phyloP scores from a whole-genome alignment of 2,797 vertebrate genomes.

The Crossoptilon crossoptilon region DNA sequence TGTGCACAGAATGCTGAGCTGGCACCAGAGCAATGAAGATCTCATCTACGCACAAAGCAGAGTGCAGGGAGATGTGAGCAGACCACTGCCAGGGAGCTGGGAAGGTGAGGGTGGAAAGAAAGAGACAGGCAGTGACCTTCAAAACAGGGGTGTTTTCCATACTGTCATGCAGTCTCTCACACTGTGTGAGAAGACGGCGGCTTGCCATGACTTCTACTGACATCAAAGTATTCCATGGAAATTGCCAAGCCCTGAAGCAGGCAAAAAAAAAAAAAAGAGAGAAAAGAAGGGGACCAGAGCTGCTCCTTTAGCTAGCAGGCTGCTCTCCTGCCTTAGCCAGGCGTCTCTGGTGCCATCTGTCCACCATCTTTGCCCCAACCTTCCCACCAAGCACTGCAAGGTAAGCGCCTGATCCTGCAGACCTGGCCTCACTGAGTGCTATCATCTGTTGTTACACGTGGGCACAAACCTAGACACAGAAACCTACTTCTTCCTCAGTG shows the following conservation, averaged over 20 bases:
- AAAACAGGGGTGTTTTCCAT: neutral
- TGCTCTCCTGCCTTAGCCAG: neutral
- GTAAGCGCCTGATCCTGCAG: neutral
- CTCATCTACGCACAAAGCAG: neutral
- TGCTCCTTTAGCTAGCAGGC: neutral
- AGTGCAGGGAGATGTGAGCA: neutral
- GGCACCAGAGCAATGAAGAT: neutral
- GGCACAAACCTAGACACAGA: neutral
- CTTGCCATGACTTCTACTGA: neutral
- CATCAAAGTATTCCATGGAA: neutral
- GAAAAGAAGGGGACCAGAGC: neutral
- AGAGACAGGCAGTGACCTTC: neutral
- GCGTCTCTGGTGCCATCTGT: neutral
- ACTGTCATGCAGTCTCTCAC: neutral
- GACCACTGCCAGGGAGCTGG: neutral
- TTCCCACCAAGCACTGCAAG: fast-evolving
- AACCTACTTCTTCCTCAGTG: neutral
- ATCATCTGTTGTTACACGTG: neutral
- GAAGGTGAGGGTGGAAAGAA: neutral
- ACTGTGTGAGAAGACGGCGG: fast-evolving
- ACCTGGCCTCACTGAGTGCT: neutral
- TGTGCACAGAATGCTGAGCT: too few species aligned
- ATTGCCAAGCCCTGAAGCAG: neutral
- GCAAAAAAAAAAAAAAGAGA: neutral
- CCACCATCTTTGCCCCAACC: neutral